phyloP scores from a whole-genome alignment of 53 echinoderm and acorn worm genomes.

The Apostichopus leukothele region DNA sequence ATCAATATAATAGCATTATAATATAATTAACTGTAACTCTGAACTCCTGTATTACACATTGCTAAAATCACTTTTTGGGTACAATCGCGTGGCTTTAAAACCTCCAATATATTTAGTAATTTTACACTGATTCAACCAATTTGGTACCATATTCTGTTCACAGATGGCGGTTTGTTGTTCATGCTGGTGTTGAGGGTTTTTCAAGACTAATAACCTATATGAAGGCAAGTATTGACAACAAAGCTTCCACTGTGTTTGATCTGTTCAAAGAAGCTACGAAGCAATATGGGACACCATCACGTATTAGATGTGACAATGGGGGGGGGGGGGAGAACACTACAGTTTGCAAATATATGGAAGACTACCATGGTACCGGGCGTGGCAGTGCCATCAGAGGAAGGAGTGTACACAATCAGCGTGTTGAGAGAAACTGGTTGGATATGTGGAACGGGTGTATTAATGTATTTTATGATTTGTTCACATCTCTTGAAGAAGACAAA shows the following conservation, averaged over 20 bases:
- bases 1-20: too few relatives aligned
- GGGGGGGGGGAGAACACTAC: not conserved
- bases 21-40: too few relatives aligned
- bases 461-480: too few relatives aligned
- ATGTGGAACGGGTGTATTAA: constrained; percentile 28
- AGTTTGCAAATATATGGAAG: constrained; percentile 24
- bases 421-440: constrained; percentile 32
- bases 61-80: too few relatives aligned
- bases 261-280: constrained; percentile 8
- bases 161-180: constrained; percentile 31
- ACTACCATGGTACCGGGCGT: not conserved
- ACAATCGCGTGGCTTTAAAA: too few relatives aligned
- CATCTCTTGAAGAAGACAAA: too few relatives aligned
- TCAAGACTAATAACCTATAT: constrained; percentile 9
- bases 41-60: too few relatives aligned
- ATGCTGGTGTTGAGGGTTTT: constrained; percentile 17
- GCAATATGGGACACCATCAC: constrained; percentile 18
- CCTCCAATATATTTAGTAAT: too few relatives aligned
- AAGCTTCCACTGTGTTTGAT: not conserved
- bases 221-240: not conserved
- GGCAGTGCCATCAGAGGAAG: constrained; percentile 43
- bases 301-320: constrained; percentile 8
- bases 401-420: constrained; percentile 44
- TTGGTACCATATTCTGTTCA: too few relatives aligned
- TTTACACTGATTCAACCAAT: too few relatives aligned